Evolutionary conservation across 2,888 invertebrate genomes (phyloP).

Genomic region (Yponomeuta malinellus): DNA sequence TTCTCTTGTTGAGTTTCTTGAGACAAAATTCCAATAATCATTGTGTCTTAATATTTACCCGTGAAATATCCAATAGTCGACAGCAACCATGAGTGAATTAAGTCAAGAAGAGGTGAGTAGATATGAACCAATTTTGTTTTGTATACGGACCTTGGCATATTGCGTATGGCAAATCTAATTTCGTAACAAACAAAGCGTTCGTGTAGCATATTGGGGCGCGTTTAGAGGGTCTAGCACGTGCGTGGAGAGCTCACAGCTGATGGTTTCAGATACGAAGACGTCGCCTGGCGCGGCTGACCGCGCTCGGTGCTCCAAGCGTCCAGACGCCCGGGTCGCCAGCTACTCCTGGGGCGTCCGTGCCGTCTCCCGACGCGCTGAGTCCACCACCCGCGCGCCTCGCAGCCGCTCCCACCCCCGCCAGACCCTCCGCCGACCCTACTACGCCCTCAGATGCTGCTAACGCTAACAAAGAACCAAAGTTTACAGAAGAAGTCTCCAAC

Average conservation of each 20-base stretch:
- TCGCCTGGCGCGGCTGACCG: constrained; percentile 83
- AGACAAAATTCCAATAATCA: constrained; percentile 47
- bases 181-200: constrained; percentile 74
- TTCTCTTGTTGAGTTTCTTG: constrained; percentile 47
- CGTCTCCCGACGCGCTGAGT: neutral
- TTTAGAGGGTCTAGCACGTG: constrained; percentile 47
- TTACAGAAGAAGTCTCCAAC: constrained; percentile 49
- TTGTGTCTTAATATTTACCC: constrained; percentile 35
- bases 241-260: constrained; percentile 35
- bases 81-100: constrained; percentile 84
- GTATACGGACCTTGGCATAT: constrained; percentile 59
- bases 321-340: constrained; percentile 59
- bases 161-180: constrained; percentile 71
- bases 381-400: constrained; percentile 49
- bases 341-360: constrained; percentile 51
- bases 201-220: constrained; percentile 46
- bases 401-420: constrained; percentile 39
- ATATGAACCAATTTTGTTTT: constrained; percentile 41
- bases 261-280: constrained; percentile 82
- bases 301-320: constrained; percentile 51
- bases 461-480: constrained; percentile 57
- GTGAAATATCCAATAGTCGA: constrained; percentile 34
- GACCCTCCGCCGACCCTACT: constrained; percentile 44
- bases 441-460: constrained; percentile 45
- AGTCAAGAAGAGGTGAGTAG: constrained; percentile 90